Evolutionary conservation across 2,113 vertebrate genomes (phyloP).

Genomic region (Embiotoca jacksoni): DNA sequence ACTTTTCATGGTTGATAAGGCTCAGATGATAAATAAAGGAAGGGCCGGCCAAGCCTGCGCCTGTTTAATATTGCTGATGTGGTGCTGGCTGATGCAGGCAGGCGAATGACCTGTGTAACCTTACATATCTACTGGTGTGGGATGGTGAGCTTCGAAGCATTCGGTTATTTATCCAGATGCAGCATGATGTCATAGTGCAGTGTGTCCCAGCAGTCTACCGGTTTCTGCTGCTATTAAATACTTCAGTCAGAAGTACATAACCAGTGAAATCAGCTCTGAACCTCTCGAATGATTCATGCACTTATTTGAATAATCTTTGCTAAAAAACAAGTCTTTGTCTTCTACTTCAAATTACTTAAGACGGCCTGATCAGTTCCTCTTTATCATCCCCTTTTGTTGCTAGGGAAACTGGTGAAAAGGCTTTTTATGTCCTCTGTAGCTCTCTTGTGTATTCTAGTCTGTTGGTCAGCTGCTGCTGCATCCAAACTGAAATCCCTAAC

Average conservation of each 20-base stretch:
- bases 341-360: background rate
- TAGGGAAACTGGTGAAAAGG: background rate
- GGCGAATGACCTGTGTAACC: slow-evolving; percentile 57
- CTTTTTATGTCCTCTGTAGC: no score
- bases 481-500: background rate
- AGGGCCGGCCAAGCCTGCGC: slow-evolving; percentile 17
- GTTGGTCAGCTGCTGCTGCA: background rate
- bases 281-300: background rate
- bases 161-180: slow-evolving; percentile 62
- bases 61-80: slow-evolving; percentile 73
- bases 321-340: background rate
- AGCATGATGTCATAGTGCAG: slow-evolving; percentile 43
- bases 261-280: slow-evolving; percentile 7
- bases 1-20: slow-evolving; percentile 79
- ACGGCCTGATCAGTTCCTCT: background rate
- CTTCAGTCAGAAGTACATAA: background rate
- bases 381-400: background rate
- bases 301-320: background rate
- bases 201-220: slow-evolving; percentile 21
- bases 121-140: slow-evolving; percentile 65
- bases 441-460: no score
- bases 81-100: slow-evolving; percentile 42
- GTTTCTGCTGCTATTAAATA: slow-evolving; percentile 25
- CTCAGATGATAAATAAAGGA: slow-evolving; percentile 73
- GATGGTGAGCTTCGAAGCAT: slow-evolving; percentile 46